A percentile compares a stretch with the other conserved stretches of the same genome.
Evolutionary conservation across 2,797 vertebrate genomes (phyloP).

Genomic region (Sebastiscus albofasciatus): DNA sequence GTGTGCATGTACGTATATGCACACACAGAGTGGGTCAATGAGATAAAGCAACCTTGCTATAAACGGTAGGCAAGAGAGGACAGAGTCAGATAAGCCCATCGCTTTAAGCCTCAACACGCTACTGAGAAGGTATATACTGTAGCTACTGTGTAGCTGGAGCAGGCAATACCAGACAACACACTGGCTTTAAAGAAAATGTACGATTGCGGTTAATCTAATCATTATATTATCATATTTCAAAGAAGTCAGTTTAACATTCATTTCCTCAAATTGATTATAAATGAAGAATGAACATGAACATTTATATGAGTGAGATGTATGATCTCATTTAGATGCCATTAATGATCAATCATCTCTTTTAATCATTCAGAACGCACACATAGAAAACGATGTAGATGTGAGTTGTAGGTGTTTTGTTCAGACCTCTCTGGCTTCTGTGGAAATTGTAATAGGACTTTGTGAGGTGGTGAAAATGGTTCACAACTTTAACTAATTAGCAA

Average conservation of each 20-base stretch:
- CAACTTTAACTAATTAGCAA: neutral
- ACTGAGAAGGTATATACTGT: constrained; percentile 32
- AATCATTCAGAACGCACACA: neutral
- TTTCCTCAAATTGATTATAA: neutral
- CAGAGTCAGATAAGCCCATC: constrained; percentile 76
- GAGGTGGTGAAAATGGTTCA: neutral
- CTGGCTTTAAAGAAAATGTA: neutral
- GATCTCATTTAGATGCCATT: neutral
- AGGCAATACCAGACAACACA: neutral
- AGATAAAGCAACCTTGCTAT: constrained; percentile 76
- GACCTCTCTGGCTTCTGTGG: neutral
- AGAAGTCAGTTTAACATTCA: neutral
- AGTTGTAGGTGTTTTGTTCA: neutral
- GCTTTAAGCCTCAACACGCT: constrained; percentile 69
- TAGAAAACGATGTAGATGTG: neutral
- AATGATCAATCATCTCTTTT: neutral
- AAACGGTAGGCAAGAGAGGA: constrained; percentile 68
- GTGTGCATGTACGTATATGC: neutral
- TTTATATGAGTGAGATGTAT: neutral
- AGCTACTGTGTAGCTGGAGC: constrained; percentile 36
- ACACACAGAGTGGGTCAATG: constrained; percentile 68
- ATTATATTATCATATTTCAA: neutral
- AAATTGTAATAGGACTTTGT: neutral
- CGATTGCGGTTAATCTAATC: neutral
- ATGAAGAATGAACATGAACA: neutral